A percentile compares a stretch with the other conserved stretches of the same genome.
phyloP scores from a whole-genome alignment of 1,140 invertebrate species.

The Campoletis sonorensis region DNA sequence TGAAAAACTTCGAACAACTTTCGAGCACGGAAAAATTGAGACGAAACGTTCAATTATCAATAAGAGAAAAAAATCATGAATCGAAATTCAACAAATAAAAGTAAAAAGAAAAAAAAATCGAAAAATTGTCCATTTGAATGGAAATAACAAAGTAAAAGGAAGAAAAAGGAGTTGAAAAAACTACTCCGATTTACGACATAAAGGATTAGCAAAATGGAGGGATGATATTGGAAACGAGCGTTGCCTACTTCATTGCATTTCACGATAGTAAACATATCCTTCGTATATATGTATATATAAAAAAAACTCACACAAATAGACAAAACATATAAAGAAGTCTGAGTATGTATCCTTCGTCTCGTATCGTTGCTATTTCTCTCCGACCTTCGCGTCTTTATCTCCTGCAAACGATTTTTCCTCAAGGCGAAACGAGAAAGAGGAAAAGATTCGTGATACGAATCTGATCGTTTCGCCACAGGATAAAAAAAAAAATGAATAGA shows the following conservation, averaged over 20 bases:
- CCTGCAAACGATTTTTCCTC: constrained; percentile 34
- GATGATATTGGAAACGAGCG: constrained; percentile 30
- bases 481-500: constrained; percentile 3
- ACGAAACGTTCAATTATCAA: no score
- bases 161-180: background rate
- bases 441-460: constrained; percentile 28
- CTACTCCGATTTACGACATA: constrained; percentile 4
- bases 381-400: constrained; percentile 23
- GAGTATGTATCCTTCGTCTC: background rate
- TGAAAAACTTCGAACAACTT: no score
- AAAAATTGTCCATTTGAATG: no score
- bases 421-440: constrained; percentile 17
- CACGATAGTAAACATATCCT: constrained; percentile 25
- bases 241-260: constrained; percentile 36
- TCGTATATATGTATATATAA: background rate
- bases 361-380: constrained; percentile 23
- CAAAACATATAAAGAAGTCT: background rate
- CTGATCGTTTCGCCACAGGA: constrained; percentile 30
- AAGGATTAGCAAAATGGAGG: constrained; percentile 38
- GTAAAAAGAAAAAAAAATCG: background rate
- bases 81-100: background rate
- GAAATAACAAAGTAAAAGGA: no score
- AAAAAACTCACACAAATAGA: no score
- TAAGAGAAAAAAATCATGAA: background rate
- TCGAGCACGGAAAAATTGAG: no score